A percentile compares a stretch with the other conserved stretches of the same genome.
Evolutionary conservation across 2,113 vertebrate genomes (phyloP).

Genomic region (Stigmatopora nigra): DNA sequence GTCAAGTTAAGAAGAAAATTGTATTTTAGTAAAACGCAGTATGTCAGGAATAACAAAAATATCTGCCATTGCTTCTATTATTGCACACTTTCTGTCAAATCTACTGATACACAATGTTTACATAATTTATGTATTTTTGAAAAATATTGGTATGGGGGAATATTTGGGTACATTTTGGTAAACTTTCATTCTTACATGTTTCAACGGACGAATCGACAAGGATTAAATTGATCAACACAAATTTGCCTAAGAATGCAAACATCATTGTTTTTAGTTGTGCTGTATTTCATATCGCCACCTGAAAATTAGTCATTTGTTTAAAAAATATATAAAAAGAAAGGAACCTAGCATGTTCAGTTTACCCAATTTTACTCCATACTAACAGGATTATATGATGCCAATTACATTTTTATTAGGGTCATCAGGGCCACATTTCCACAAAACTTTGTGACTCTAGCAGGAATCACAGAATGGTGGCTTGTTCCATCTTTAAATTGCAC

Average conservation of each 20-base stretch:
- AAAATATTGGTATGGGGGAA: too few species aligned
- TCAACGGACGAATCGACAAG: neutral
- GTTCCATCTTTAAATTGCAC: conserved; percentile 56
- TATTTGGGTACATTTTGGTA: too few species aligned
- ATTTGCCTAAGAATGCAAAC: conserved; percentile 5
- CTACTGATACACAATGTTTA: too few species aligned
- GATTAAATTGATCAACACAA: neutral
- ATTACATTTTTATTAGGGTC: conserved; percentile 51
- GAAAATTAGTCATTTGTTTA: conserved; percentile 38
- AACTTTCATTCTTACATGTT: neutral
- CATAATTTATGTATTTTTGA: too few species aligned
- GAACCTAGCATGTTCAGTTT: conserved; percentile 21
- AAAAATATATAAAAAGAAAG: too few species aligned
- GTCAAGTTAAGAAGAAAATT: too few species aligned
- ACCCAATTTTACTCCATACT: conserved; percentile 16
- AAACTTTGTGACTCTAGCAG: conserved; percentile 37
- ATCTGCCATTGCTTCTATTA: too few species aligned
- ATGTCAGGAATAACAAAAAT: too few species aligned
- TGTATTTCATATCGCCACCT: conserved; percentile 33
- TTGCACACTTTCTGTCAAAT: too few species aligned
- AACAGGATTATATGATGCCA: conserved; percentile 30
- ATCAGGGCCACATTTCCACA: conserved; percentile 16
- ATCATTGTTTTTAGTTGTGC: neutral
- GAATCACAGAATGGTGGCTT: conserved; percentile 44
- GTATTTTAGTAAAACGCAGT: too few species aligned